phyloP scores from a whole-genome alignment of 2,797 vertebrate species.

The Hylomyscus alleni region DNA sequence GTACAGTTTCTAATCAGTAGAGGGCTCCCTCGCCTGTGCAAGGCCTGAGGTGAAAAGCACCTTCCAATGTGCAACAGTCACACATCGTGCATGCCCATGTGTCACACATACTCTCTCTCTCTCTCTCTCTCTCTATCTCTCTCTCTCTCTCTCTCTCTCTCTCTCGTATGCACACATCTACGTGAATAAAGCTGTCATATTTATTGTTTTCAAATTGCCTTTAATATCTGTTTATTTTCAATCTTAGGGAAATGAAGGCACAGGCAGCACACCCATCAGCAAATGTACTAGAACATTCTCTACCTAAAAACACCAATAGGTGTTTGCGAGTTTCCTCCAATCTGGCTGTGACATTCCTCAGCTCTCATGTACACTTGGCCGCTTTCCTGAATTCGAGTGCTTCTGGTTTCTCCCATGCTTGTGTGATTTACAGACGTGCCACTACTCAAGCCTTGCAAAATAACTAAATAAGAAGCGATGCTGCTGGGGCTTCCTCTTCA shows the following conservation, averaged over 20 bases:
- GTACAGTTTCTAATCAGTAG: constrained; percentile 88
- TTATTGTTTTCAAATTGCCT: constrained; percentile 73
- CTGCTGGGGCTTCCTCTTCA: background rate
- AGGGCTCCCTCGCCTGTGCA: constrained; percentile 91
- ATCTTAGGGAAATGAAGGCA: constrained; percentile 29
- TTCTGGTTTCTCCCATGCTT: constrained; percentile 73
- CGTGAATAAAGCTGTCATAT: constrained; percentile 71
- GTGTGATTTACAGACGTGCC: constrained; percentile 72
- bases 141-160: too few relatives aligned
- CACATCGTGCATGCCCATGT: background rate
- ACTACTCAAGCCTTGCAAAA: constrained; percentile 71
- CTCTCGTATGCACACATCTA: background rate
- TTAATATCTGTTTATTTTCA: constrained; percentile 71
- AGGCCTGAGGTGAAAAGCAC: constrained; percentile 59
- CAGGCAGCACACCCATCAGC: background rate
- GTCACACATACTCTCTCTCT: background rate
- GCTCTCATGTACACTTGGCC: constrained; percentile 77
- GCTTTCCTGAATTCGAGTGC: constrained; percentile 76
- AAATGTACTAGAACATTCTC: constrained; percentile 61
- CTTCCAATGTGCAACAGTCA: background rate
- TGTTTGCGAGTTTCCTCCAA: constrained; percentile 72
- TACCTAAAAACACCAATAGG: constrained; percentile 74
- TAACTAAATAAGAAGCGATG: constrained; percentile 53
- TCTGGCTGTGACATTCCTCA: constrained; percentile 74
- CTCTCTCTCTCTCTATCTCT: too few relatives aligned